phyloP scores from a whole-genome alignment of 1,140 invertebrate species.

The Bombus sylvicola region DNA sequence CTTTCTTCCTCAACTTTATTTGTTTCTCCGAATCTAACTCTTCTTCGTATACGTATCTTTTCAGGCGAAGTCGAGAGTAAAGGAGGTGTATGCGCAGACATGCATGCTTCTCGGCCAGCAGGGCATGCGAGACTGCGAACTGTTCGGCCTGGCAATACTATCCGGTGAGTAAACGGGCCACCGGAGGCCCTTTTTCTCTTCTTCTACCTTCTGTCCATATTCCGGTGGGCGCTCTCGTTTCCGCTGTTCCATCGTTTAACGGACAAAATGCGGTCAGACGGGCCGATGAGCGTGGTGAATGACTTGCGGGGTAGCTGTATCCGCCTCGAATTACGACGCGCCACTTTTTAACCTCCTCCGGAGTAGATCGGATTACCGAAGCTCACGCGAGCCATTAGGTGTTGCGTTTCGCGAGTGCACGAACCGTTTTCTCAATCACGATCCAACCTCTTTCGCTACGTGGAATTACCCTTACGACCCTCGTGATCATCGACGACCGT shows the following conservation, averaged over 20 bases:
- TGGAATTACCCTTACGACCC: neutral
- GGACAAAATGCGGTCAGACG: constrained; percentile 50
- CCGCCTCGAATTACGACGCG: constrained; percentile 57
- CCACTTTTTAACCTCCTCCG: constrained; percentile 45
- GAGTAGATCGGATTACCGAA: constrained; percentile 58
- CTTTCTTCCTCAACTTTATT: neutral
- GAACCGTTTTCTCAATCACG: constrained; percentile 24
- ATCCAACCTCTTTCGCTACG: neutral
- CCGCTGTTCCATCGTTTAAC: constrained; percentile 49
- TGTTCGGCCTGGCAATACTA: constrained; percentile 91
- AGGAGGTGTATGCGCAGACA: constrained; percentile 92
- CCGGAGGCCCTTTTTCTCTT: neutral
- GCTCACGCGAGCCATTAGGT: constrained; percentile 60
- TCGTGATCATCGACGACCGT: neutral
- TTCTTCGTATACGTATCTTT: constrained; percentile 70
- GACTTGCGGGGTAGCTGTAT: constrained; percentile 50
- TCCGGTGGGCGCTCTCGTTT: constrained; percentile 7
- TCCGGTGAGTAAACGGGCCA: constrained; percentile 85
- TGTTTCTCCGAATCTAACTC: neutral
- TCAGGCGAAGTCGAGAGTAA: constrained; percentile 91
- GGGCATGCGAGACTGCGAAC: constrained; percentile 91
- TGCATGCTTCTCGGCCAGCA: constrained; percentile 89
- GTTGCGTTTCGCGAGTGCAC: constrained; percentile 51
- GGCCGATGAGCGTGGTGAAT: constrained; percentile 53
- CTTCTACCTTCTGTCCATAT: neutral